Evolutionary conservation across 2,888 invertebrate genomes (phyloP).

Genomic region (Celastrina argiolus): DNA sequence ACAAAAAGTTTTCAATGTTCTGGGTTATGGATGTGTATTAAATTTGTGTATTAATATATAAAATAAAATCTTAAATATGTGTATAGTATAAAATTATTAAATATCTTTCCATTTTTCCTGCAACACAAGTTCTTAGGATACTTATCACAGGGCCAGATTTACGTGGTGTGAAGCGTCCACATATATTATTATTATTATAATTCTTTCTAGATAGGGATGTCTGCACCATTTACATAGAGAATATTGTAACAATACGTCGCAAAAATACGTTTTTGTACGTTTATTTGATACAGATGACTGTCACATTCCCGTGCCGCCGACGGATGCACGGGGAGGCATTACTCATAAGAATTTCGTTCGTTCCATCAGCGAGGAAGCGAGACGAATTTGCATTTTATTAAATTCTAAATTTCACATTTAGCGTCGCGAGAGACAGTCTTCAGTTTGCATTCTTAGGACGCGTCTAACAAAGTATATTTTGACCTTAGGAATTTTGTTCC

Average conservation of each 20-base stretch:
- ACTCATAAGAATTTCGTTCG: constrained; percentile 30
- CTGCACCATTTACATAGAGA: too few species aligned
- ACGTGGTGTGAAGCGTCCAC: too few species aligned
- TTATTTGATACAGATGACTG: constrained; percentile 1
- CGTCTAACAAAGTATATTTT: background rate
- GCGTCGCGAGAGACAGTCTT: constrained; percentile 37
- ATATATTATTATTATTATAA: too few species aligned
- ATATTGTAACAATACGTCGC: background rate
- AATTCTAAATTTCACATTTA: constrained; percentile 68
- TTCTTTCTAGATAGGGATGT: too few species aligned
- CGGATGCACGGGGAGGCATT: constrained; percentile 13
- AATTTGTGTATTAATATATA: too few species aligned
- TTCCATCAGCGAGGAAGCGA: constrained; percentile 46
- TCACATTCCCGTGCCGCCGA: constrained; percentile 6
- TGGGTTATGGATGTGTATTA: too few species aligned
- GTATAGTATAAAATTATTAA: too few species aligned
- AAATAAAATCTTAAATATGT: too few species aligned
- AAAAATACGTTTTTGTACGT: background rate
- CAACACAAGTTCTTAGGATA: too few species aligned
- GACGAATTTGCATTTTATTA: constrained; percentile 74
- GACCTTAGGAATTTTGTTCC: background rate
- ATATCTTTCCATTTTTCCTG: too few species aligned
- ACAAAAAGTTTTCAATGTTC: too few species aligned
- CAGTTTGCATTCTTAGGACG: constrained; percentile 32
- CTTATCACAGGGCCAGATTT: too few species aligned